A percentile compares a stretch with the other conserved stretches of the same genome.
Evolutionary conservation across 2,888 invertebrate species (phyloP).

Genomic region (Bimastos eiseni): DNA sequence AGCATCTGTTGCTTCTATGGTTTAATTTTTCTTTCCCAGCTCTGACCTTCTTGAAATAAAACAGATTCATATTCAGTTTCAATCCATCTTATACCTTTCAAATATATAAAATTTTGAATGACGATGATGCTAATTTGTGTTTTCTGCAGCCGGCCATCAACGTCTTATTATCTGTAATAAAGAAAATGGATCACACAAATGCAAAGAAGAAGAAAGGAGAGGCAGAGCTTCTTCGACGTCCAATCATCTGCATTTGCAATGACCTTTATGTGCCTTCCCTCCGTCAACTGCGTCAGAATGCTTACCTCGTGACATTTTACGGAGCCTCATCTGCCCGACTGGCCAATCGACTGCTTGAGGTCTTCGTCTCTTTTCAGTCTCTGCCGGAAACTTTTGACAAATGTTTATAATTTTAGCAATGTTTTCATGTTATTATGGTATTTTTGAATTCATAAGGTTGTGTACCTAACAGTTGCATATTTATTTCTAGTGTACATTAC

Average conservation of each 20-base stretch:
- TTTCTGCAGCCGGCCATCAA: constrained; percentile 76
- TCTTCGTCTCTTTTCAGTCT: constrained; percentile 58
- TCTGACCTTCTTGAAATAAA: too few relatives aligned
- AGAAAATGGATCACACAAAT: constrained; percentile 48
- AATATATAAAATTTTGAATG: not conserved
- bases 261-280: constrained; percentile 83
- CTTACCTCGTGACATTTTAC: constrained; percentile 72
- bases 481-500: not conserved
- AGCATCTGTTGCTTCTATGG: not conserved
- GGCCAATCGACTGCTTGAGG: constrained; percentile 71
- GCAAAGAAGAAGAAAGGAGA: constrained; percentile 56
- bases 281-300: constrained; percentile 76
- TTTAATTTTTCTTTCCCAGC: too few relatives aligned
- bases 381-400: not conserved
- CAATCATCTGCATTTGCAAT: constrained; percentile 96
- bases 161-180: constrained; percentile 77
- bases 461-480: not conserved
- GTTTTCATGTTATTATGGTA: not conserved
- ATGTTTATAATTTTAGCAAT: not conserved
- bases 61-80: too few relatives aligned
- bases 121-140: not conserved
- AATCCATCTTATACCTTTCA: too few relatives aligned
- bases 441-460: not conserved
- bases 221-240: constrained; percentile 70
- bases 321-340: constrained; percentile 64